These are phyloP conservation scores for Drosophila azteca DNA, from an alignment of 1,140 invertebrate genomes.

Conservation along the genomic window DNA sequence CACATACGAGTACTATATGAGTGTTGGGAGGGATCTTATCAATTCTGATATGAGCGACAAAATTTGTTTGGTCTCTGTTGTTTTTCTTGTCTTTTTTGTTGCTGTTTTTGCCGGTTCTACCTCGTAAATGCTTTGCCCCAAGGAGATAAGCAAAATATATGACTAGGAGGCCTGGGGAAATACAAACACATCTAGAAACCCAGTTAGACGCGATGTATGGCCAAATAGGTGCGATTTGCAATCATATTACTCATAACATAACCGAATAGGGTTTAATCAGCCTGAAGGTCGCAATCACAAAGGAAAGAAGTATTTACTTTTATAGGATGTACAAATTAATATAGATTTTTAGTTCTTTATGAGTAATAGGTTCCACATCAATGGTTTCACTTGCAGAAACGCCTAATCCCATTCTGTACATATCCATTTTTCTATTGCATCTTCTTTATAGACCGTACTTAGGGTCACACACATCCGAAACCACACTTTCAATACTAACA, in stretches of 20 bases:
- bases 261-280: constrained; percentile 10
- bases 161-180: constrained; percentile 60
- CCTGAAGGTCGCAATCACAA: constrained; percentile 39
- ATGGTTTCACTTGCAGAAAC: too few relatives aligned
- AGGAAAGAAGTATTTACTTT: neutral
- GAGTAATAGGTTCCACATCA: too few relatives aligned
- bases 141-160: constrained; percentile 55
- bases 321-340: too few relatives aligned
- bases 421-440: constrained; percentile 18
- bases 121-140: constrained; percentile 31
- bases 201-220: constrained; percentile 15
- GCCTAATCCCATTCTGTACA: constrained; percentile 18
- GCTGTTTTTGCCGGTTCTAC: constrained; percentile 10
- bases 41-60: constrained; percentile 56
- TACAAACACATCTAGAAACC: neutral
- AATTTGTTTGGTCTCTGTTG: constrained; percentile 63
- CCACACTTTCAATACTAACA: constrained; percentile 64
- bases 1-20: neutral
- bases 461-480: neutral
- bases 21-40: constrained; percentile 44
- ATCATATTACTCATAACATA: constrained; percentile 61
- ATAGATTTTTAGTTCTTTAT: too few relatives aligned
- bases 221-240: constrained; percentile 30
- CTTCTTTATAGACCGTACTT: neutral
- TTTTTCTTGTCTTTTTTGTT: constrained; percentile 10